These are phyloP conservation scores for Drosophila fuyamai DNA, from an alignment of 1,140 invertebrate species.

Conservation along the genomic window DNA sequence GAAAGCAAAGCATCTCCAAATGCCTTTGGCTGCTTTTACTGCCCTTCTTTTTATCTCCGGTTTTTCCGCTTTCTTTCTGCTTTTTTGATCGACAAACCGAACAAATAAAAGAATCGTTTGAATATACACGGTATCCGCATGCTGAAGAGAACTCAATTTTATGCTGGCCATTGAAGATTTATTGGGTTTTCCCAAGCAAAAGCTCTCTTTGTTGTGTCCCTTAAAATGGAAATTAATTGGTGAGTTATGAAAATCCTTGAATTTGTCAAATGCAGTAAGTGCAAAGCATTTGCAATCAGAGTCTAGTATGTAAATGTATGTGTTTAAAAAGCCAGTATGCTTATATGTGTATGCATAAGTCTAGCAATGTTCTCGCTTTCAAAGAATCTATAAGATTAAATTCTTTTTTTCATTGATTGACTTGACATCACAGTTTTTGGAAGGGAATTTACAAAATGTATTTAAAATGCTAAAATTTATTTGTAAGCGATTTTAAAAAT, in stretches of 20 bases:
- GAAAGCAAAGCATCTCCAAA: slow-evolving; percentile 12
- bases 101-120: slow-evolving; percentile 22
- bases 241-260: background rate
- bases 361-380: no score
- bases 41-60: slow-evolving; percentile 33
- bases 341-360: no score
- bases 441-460: no score
- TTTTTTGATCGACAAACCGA: slow-evolving; percentile 35
- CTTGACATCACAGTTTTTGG: no score
- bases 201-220: background rate
- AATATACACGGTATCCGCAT: background rate
- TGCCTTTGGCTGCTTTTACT: slow-evolving; percentile 27
- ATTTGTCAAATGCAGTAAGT: background rate
- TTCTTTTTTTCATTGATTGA: no score
- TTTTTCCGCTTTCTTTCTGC: slow-evolving; percentile 12
- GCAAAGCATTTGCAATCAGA: no score
- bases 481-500: no score
- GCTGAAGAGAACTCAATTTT: background rate
- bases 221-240: slow-evolving; percentile 3
- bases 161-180: slow-evolving; percentile 6
- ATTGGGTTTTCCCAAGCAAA: background rate
- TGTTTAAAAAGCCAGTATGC: no score
- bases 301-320: no score
- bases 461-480: no score
- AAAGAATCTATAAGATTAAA: no score